Base-by-base conservation (phyloP, 2,797 vertebrate genomes). In the Sebastes nivosus region DNA sequence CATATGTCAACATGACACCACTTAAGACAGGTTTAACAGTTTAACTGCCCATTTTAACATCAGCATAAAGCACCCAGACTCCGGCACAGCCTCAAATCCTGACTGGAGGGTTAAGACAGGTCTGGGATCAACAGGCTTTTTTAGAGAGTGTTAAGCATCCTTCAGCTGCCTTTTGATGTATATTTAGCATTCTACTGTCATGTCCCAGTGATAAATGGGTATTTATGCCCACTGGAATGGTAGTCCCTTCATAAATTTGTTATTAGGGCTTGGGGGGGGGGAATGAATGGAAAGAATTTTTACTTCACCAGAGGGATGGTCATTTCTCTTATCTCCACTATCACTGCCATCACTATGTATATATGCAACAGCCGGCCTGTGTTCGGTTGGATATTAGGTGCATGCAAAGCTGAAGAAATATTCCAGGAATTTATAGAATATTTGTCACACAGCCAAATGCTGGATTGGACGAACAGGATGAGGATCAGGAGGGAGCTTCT, bases 391-490 rank as follows among this genome's bases (percentile, higher is more conserved):
- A 86, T 91, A 82, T 86, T 55, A 82, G 78, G 70, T 52, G 67
- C 85, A 79, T 79, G 80, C 81, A 91, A 88, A 90, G 80, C 83
- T 90, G 83, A 82, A 68, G 91, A 91, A 86, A 90, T 90, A 90
- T 92, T 88, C 80, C 74, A 91, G 86, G 92, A 96, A 93, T 94
- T 81, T 79, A 79, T 87, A 0, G 71, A 93, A 93, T 92, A 90
- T 95, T 94, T 96, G 92, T 92, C 92, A 81, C 79, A 34, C 25
- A 13, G 89, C 91, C 92, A 93, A 91, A 92, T 60, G 81, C 1
- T 93, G 95, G 94, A 94, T 94, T 90, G 93, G 95, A 96, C 46
- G 38, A 71, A 80, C 80, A 66, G 84, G 77, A 68, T 50, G 80
- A 87, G 80, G 64, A 80, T 57, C 72, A 64, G 85, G 81, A 81